Conservation (phyloP, 2,888 invertebrate genomes). For the Bembecia ichneumoniformis region DNA sequence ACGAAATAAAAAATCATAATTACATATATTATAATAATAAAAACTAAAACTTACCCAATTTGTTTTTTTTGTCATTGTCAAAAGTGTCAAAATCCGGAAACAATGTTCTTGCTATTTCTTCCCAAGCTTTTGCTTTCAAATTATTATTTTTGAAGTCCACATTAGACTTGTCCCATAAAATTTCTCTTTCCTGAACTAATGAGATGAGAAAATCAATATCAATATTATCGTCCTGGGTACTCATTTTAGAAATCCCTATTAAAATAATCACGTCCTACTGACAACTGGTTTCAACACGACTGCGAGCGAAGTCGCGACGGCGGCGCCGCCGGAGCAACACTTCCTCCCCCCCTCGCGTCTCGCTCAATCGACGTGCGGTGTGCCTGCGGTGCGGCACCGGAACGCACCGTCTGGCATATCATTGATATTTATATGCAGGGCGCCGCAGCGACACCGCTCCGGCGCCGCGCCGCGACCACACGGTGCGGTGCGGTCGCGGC, state of each 20-base stretch:
- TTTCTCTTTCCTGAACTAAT: background rate
- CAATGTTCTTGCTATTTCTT: slow-evolving; percentile 1
- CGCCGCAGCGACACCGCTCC: slow-evolving; percentile 1
- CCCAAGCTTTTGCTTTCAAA: slow-evolving; percentile 1
- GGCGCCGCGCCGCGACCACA: slow-evolving; percentile 1
- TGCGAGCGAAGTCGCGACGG: no score
- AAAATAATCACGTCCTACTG: slow-evolving; percentile 3
- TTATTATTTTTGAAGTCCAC: background rate
- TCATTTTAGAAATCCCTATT: background rate
- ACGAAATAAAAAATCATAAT: no score
- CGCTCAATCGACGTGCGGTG: slow-evolving; percentile 1
- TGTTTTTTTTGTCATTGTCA: slow-evolving; percentile 4
- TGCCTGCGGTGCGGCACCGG: background rate
- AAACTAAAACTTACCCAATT: slow-evolving; percentile 4
- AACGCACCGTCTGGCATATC: background rate
- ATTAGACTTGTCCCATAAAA: background rate
- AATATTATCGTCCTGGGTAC: background rate
- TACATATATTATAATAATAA: background rate
- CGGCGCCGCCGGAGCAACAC: no score
- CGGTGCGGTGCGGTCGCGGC: slow-evolving; percentile 1
- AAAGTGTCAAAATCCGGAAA: slow-evolving; percentile 4
- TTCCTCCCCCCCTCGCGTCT: background rate
- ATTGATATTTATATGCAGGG: slow-evolving; percentile 1
- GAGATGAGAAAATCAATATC: background rate
- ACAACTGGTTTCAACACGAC: slow-evolving; percentile 5